Conservation (phyloP, 2,888 invertebrate species). For the Corbicula japonica region DNA sequence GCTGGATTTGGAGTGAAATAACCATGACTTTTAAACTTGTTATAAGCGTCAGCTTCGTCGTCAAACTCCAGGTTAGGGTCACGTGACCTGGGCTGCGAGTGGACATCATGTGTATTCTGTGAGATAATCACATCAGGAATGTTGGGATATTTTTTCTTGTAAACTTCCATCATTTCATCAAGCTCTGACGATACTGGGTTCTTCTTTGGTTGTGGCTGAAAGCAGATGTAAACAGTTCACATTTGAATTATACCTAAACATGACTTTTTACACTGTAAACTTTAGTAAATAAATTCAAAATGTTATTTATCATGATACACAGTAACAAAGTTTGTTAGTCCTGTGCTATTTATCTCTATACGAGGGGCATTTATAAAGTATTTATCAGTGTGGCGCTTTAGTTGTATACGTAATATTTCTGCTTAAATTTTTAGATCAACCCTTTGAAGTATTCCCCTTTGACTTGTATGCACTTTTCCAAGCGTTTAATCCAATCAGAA, state of each 20-base stretch:
- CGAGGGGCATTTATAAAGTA: no score
- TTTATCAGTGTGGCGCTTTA: no score
- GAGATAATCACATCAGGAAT: slow-evolving; percentile 72
- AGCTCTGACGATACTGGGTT: slow-evolving; percentile 40
- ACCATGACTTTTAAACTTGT: slow-evolving; percentile 83
- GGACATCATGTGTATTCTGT: slow-evolving; percentile 24
- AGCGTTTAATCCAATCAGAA: no score
- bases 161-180: slow-evolving; percentile 70
- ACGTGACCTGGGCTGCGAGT: slow-evolving; percentile 44
- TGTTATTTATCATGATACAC: no score
- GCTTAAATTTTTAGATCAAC: no score
- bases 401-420: no score
- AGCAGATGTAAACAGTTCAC: not conserved
- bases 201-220: slow-evolving; percentile 43
- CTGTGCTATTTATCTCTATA: no score
- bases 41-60: slow-evolving; percentile 84
- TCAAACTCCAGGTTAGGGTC: slow-evolving; percentile 81
- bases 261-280: no score
- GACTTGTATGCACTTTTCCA: no score
- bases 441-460: no score
- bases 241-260: not conserved
- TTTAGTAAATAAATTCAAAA: no score
- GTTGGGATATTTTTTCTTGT: slow-evolving; percentile 80
- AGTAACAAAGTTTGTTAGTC: no score
- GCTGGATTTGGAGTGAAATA: slow-evolving; percentile 84